Evolutionary conservation across 2,888 invertebrate species (phyloP).

Genomic region (Caenorhabditis japonica): DNA sequence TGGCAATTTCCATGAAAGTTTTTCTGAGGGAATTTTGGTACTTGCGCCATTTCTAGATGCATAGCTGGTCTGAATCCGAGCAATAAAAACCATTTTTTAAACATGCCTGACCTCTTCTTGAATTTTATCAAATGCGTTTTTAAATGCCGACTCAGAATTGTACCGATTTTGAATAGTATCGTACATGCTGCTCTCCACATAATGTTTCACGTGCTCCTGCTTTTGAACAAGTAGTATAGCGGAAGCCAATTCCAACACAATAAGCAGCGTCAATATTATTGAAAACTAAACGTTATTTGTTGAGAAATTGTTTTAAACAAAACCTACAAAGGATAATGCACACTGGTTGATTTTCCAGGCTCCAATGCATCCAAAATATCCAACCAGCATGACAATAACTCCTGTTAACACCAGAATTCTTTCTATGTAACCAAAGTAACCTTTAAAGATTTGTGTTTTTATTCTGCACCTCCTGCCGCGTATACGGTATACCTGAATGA

Average conservation of each 20-base stretch:
- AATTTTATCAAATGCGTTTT: slow-evolving; percentile 83
- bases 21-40: no score
- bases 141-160: slow-evolving; percentile 78
- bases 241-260: slow-evolving; percentile 86
- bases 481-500: slow-evolving; percentile 48
- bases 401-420: slow-evolving; percentile 85
- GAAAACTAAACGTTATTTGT: slow-evolving; percentile 82
- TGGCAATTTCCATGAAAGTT: no score
- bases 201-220: slow-evolving; percentile 80
- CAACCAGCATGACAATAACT: slow-evolving; percentile 84
- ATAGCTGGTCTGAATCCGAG: no score
- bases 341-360: slow-evolving; percentile 86
- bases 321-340: slow-evolving; percentile 84
- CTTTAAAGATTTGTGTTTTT: no score
- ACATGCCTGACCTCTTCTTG: slow-evolving; percentile 81
- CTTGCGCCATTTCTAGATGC: no score
- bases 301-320: neutral
- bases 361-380: slow-evolving; percentile 88
- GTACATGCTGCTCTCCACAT: slow-evolving; percentile 82
- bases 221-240: slow-evolving; percentile 86
- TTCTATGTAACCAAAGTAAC: slow-evolving; percentile 81
- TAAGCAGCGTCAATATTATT: slow-evolving; percentile 84
- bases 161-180: slow-evolving; percentile 83
- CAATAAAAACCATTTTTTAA: no score
- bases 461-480: no score